Evolutionary conservation across 2,113 vertebrate species (phyloP), one percentile per base, ranked within the genome.

Genomic region (Pelodiscus sinensis): DNA sequence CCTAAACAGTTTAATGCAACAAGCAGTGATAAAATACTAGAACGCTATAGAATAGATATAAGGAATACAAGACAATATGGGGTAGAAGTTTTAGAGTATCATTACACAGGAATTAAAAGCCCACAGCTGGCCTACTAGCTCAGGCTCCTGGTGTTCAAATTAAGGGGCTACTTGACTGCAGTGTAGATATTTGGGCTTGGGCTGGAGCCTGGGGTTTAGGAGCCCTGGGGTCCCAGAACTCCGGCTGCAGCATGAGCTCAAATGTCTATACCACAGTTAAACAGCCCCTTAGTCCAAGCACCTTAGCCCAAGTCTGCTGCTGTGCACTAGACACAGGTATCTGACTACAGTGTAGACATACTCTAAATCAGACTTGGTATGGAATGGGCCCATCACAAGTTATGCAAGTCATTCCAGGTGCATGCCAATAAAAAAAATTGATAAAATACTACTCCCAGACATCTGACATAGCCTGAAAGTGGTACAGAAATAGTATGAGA

Each of bases 21-120:
- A 57, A 62, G 58, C 52, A 21, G 86, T 86, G 95, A 96, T 95
- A 62, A 62, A 62, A 93, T 94, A 94, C 4, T 86, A 89, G 86
- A 87, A 90, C 80, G 31, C 84, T 94, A 84, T 93, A 93, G 87
- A 86, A 2, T 86, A 83, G 73, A 62, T 62, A 62, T 62, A 27
- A 29, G 82, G 92, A 93, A 95, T 88, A 82, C 10, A 79, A 27
- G 73, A 73, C 12, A 60, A 89, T 85, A 79, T 29, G 25, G 25
- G 13, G 58, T 14, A 62, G 58, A 62, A 11, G 25, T 27, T 62
- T 62, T 29, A 27, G 58, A 11, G 58, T 7, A 25, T 29, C 25
- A 27, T 25, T 62, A 29, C 58, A 29, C 25, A 13, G 12, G 25
- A 62, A 62, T 62, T 62, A 62, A 62, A 62, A 62, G 58, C 58